phyloP scores from a whole-genome alignment of 2,797 vertebrate species.

The Crypturellus tataupa region DNA sequence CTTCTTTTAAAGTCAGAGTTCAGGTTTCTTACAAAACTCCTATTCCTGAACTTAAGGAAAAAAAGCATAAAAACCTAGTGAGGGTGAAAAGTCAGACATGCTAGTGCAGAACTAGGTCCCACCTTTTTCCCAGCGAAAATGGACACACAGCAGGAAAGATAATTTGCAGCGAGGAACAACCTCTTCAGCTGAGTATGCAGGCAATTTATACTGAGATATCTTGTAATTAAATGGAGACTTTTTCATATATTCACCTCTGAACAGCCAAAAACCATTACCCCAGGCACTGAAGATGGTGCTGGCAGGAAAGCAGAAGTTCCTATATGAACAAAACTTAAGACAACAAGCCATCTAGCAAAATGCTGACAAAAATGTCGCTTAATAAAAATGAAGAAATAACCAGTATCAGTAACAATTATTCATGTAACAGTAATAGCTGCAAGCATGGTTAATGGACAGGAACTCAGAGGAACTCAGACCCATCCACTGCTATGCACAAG shows the following conservation, averaged over 20 bases:
- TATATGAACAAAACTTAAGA: background rate
- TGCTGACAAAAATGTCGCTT: constrained; percentile 7
- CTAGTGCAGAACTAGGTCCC: background rate
- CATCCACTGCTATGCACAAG: background rate
- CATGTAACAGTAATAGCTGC: background rate
- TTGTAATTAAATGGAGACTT: constrained; percentile 46
- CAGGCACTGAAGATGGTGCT: constrained; percentile 63
- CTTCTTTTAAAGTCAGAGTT: background rate
- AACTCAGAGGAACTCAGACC: background rate
- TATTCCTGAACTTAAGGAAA: background rate
- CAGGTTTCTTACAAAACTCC: background rate
- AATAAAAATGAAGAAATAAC: constrained; percentile 16
- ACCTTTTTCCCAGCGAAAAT: background rate
- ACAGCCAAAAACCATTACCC: constrained; percentile 22
- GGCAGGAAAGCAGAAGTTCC: constrained; percentile 4
- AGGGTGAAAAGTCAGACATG: background rate
- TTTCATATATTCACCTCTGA: background rate
- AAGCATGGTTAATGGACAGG: background rate
- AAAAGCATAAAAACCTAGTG: background rate
- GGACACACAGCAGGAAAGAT: background rate
- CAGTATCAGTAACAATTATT: background rate
- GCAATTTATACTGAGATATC: background rate
- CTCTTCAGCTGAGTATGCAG: background rate
- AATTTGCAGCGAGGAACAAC: background rate
- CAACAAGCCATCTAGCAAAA: background rate